Conservation (phyloP, 2,113 vertebrate genomes). For the Chaetorhynchus papuensis region DNA sequence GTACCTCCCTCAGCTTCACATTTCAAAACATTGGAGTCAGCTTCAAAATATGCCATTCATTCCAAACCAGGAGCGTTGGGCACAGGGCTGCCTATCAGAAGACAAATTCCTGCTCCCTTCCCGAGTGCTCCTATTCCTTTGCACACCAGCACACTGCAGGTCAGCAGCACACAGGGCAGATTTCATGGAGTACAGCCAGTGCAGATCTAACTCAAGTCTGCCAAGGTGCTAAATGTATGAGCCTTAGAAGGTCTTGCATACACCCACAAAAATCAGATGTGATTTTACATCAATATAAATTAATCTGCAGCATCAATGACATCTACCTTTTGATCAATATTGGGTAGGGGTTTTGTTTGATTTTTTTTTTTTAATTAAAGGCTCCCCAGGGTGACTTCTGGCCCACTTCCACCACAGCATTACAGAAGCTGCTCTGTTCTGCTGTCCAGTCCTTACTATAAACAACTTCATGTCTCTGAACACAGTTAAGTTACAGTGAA, state of each 20-base stretch:
- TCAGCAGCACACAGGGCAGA: not conserved
- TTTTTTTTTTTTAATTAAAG: not conserved
- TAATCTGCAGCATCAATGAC: not conserved
- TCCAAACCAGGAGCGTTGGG: not conserved
- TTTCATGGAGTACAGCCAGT: not conserved
- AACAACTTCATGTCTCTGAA: not conserved
- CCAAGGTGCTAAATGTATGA: not conserved
- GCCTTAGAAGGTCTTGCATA: not conserved
- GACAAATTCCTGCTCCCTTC: not conserved
- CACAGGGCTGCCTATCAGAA: not conserved
- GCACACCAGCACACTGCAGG: not conserved
- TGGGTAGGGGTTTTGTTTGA: not conserved
- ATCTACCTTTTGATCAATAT: not conserved
- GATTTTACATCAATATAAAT: not conserved
- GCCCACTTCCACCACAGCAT: not conserved
- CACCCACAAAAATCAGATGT: not conserved
- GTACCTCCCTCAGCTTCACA: not conserved
- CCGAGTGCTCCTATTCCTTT: not conserved
- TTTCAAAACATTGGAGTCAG: conserved; percentile 45
- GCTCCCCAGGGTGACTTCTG: not conserved
- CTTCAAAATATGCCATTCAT: conserved; percentile 47
- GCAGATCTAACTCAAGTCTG: not conserved
- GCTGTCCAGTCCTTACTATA: not conserved
- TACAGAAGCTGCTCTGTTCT: conserved; percentile 23
- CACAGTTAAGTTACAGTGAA: not conserved